Conservation (phyloP, 2,113 vertebrate species). For the Callospermophilus lateralis region DNA sequence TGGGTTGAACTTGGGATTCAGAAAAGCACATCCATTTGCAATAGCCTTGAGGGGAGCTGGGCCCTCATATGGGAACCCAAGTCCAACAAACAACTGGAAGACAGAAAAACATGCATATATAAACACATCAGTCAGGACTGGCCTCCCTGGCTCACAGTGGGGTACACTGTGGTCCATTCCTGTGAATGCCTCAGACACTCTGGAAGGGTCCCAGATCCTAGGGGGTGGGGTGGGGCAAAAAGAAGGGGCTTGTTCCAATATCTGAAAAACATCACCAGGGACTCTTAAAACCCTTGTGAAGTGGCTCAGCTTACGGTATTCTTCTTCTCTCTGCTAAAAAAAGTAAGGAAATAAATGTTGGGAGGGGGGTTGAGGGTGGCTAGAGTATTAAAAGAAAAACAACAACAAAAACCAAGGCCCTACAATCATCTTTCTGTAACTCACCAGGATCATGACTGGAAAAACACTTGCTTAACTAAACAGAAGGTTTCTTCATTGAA, state of each 20-base stretch:
- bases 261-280: not conserved
- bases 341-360: not conserved
- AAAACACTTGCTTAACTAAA: constrained; percentile 79
- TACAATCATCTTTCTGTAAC: constrained; percentile 87
- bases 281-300: not conserved
- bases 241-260: not conserved
- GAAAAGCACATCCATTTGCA: constrained; percentile 97
- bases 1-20: constrained; percentile 96
- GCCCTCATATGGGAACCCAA: constrained; percentile 98
- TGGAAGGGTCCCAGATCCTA: not conserved
- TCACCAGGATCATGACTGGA: constrained; percentile 72
- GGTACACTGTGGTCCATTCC: not conserved
- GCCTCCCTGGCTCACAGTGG: not conserved
- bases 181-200: not conserved
- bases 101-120: constrained; percentile 53
- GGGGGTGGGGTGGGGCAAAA: not conserved
- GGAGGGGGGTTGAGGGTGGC: no score
- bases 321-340: not conserved
- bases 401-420: constrained; percentile 60
- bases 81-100: constrained; percentile 97
- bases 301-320: not conserved
- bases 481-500: constrained; percentile 82
- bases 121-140: not conserved
- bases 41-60: constrained; percentile 98
- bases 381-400: constrained; percentile 18